These are phyloP conservation scores for Echinops telfairi DNA, from an alignment of 2,113 vertebrate species.

Conservation along the genomic window DNA sequence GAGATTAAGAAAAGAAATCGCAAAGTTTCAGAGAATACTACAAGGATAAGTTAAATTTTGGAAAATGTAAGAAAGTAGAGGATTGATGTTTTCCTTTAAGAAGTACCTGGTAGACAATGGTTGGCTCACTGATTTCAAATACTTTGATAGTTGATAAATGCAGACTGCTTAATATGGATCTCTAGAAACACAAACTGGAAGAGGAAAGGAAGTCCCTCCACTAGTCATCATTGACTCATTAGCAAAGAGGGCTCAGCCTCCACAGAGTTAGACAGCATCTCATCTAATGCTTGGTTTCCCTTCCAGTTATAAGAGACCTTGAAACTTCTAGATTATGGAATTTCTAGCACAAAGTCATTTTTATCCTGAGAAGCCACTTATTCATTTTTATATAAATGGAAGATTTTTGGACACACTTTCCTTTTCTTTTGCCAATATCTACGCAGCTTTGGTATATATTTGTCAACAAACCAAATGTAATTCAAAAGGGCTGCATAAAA, in stretches of 20 bases:
- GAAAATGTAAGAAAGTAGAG: background rate
- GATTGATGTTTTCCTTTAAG: background rate
- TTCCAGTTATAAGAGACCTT: background rate
- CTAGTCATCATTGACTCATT: too few relatives aligned
- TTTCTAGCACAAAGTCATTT: constrained; percentile 9
- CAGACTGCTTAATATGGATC: background rate
- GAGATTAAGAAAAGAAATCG: background rate
- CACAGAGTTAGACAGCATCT: background rate
- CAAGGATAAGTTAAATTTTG: background rate
- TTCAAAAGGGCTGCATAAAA: constrained; percentile 63
- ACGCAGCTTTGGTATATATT: constrained; percentile 63
- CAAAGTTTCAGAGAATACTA: background rate
- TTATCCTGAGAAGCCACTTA: constrained; percentile 13
- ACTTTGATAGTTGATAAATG: background rate
- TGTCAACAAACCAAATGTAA: constrained; percentile 72
- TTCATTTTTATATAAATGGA: constrained; percentile 50
- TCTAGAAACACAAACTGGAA: background rate
- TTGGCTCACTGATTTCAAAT: background rate
- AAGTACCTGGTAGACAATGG: background rate
- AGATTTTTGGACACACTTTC: constrained; percentile 24
- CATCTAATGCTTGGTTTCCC: background rate
- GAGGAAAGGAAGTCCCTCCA: background rate
- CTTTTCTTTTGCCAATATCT: constrained; percentile 68
- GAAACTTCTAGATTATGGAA: constrained; percentile 26
- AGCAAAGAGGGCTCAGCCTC: too few relatives aligned